Evolutionary conservation across 2,888 invertebrate genomes (phyloP).

Genomic region (Heteromurus nitidus): DNA sequence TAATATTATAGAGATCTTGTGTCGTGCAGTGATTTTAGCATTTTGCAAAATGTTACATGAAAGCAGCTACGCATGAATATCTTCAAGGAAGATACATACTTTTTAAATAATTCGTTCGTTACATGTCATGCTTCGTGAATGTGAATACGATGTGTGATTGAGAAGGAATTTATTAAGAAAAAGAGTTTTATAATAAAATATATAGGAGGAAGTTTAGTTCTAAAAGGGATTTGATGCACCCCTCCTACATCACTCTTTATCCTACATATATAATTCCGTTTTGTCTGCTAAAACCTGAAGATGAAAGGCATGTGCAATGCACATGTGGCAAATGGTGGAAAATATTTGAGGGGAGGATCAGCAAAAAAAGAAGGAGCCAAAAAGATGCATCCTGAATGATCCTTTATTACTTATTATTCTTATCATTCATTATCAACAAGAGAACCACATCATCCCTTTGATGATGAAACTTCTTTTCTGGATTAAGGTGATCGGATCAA

Average conservation of each 20-base stretch:
- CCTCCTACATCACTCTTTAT: slow-evolving; percentile 21
- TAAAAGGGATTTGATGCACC: slow-evolving; percentile 23
- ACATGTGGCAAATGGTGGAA: slow-evolving; percentile 54
- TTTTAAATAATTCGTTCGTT: background rate
- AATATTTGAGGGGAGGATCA: slow-evolving; percentile 44
- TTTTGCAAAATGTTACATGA: slow-evolving; percentile 38
- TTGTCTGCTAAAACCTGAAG: background rate
- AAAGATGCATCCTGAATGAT: slow-evolving; percentile 25
- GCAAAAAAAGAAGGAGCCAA: slow-evolving; percentile 49
- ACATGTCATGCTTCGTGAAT: slow-evolving; percentile 13
- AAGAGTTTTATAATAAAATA: background rate
- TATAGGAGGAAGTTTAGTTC: slow-evolving; percentile 1
- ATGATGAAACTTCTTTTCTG: slow-evolving; percentile 11
- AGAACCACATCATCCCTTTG: slow-evolving; percentile 12
- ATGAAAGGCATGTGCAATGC: slow-evolving; percentile 46
- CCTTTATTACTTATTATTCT: slow-evolving; percentile 20
- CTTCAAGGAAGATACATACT: too few species aligned
- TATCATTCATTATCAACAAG: slow-evolving; percentile 24
- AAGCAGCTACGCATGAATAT: too few species aligned
- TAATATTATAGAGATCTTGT: slow-evolving; percentile 5
- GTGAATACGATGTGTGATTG: background rate
- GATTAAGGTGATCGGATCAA: slow-evolving; percentile 26
- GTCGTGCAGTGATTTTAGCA: slow-evolving; percentile 45
- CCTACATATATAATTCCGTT: background rate
- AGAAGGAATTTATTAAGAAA: slow-evolving; percentile 8